Percentiles rank a stretch among this genome's conserved stretches.
Conservation (phyloP, 2,113 vertebrate species). For the Phrynosoma platyrhinos region DNA sequence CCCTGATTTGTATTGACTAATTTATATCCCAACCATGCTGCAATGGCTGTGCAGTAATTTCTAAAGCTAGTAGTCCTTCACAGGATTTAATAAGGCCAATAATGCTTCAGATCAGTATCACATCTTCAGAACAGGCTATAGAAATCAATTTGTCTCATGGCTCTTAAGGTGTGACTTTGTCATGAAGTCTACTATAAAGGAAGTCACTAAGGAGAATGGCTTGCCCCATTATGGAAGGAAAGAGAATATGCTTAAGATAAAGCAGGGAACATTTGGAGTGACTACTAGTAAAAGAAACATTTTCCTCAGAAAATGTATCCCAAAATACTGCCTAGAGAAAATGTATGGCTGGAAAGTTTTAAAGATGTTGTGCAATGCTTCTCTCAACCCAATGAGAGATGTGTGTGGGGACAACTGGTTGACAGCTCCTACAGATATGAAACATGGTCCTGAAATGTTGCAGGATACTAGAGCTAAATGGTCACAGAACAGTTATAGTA, state of each 20-base stretch:
- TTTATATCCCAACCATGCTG: not conserved
- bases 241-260: not conserved
- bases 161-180: not conserved
- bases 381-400: too few species aligned
- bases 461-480: not conserved
- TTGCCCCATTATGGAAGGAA: not conserved
- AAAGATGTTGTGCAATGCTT: not conserved
- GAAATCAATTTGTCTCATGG: not conserved
- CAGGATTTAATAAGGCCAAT: not conserved
- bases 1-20: not conserved
- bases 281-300: not conserved
- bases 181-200: not conserved
- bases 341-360: not conserved
- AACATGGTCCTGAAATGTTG: not conserved
- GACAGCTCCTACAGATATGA: too few species aligned
- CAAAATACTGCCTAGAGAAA: not conserved
- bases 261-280: not conserved
- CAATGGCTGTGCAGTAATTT: not conserved
- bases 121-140: slow-evolving; percentile 3
- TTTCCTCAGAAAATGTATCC: not conserved
- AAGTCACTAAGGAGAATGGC: not conserved
- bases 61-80: not conserved
- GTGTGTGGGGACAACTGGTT: not conserved
- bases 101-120: not conserved
- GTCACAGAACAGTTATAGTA: not conserved